Evolutionary conservation across 2,888 invertebrate species (phyloP).

Genomic region (Mesorhabditis spiculigera): DNA sequence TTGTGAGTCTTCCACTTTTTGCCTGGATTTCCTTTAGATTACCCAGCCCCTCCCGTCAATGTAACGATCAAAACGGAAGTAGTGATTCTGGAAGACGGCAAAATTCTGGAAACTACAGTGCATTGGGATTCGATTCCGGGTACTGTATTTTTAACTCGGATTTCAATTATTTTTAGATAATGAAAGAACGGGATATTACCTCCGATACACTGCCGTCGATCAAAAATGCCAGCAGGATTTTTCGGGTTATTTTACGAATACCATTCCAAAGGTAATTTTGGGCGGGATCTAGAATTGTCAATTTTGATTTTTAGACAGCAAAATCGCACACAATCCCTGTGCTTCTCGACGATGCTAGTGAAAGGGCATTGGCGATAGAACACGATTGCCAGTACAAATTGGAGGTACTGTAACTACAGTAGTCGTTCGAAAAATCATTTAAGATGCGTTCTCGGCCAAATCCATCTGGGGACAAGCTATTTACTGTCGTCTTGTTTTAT

Average conservation of each 20-base stretch:
- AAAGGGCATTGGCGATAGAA: conserved; percentile 26
- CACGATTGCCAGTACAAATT: conserved; percentile 32
- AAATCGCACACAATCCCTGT: conserved; percentile 31
- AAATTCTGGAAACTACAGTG: conserved; percentile 37
- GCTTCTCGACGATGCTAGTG: conserved; percentile 15
- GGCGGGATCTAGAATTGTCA: not conserved
- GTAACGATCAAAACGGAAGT: conserved; percentile 30
- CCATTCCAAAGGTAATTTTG: conserved; percentile 27
- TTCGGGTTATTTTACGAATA: conserved; percentile 39
- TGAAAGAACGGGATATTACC: conserved; percentile 35
- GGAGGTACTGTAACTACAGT: conserved; percentile 10
- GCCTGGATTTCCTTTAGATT: conserved; percentile 18
- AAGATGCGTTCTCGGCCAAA: conserved; percentile 41
- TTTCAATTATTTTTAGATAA: conserved; percentile 22
- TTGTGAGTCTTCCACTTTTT: not conserved
- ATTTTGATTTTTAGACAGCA: conserved; percentile 21
- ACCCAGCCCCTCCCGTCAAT: conserved; percentile 35
- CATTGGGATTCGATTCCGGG: conserved; percentile 32
- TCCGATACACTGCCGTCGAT: conserved; percentile 31
- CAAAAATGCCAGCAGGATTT: conserved; percentile 34
- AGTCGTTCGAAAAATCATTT: not conserved
- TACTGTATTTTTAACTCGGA: conserved; percentile 1
- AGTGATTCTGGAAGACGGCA: conserved; percentile 30
- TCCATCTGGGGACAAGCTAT: conserved; percentile 32
- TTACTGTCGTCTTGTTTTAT: conserved; percentile 21